A percentile compares a stretch with the other conserved stretches of the same genome.
These are phyloP conservation scores for Lepidocolaptes lacrymiger DNA, from an alignment of 2,797 vertebrate species.

Conservation along the genomic window DNA sequence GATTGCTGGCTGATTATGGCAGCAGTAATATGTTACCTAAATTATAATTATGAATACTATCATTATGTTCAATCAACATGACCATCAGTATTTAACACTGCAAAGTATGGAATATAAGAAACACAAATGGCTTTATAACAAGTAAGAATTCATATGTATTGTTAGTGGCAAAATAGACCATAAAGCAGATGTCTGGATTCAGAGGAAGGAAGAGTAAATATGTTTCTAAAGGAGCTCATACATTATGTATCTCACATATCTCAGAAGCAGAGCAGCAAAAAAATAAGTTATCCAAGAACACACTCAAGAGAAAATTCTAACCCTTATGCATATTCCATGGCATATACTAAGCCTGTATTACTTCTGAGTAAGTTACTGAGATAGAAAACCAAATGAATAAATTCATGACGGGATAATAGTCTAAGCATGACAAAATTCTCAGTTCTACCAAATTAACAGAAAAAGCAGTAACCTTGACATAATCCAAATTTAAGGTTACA, in stretches of 20 bases:
- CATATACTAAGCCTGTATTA: not conserved
- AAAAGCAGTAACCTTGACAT: not conserved
- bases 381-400: not conserved
- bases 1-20: not conserved
- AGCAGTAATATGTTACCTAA: not conserved
- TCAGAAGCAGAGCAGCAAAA: not conserved
- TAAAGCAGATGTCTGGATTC: not conserved
- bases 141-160: not conserved
- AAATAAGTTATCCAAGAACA: not conserved
- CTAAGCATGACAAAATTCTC: not conserved
- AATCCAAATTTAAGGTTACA: not conserved
- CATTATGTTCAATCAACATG: not conserved
- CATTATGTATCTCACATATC: not conserved
- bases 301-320: not conserved
- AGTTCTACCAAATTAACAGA: not conserved
- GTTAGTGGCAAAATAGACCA: constrained; percentile 1
- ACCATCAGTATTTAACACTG: not conserved
- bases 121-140: not conserved
- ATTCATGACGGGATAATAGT: not conserved
- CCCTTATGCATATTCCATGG: not conserved
- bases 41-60: constrained; percentile 14
- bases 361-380: not conserved
- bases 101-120: not conserved
- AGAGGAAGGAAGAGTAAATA: not conserved
- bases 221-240: not conserved